Percentiles rank a stretch among this genome's conserved stretches.
phyloP scores from a whole-genome alignment of 2,797 vertebrate genomes.

The Betta splendens region DNA sequence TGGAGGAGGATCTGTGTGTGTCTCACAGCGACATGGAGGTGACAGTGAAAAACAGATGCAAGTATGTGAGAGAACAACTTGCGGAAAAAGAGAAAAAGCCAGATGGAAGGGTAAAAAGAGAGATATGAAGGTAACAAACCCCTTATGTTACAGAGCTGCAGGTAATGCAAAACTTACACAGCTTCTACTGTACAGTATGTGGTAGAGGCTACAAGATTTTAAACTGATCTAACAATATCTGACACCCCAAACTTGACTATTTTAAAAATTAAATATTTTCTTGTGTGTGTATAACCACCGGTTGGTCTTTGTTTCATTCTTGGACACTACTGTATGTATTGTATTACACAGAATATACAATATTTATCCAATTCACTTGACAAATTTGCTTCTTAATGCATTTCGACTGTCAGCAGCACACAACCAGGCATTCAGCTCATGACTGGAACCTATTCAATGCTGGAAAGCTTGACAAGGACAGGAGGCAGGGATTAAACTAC shows the following conservation, averaged over 20 bases:
- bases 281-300: too few relatives aligned
- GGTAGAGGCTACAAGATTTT: too few relatives aligned
- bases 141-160: not conserved
- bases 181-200: not conserved
- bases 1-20: conserved; percentile 21
- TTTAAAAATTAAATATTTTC: too few relatives aligned
- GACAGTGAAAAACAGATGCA: conserved; percentile 53
- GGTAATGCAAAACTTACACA: not conserved
- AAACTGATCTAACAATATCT: too few relatives aligned
- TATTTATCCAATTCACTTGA: too few relatives aligned
- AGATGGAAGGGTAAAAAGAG: conserved; percentile 7
- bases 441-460: not conserved
- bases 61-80: conserved; percentile 36
- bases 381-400: too few relatives aligned
- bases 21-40: conserved; percentile 40
- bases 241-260: not conserved
- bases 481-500: too few relatives aligned
- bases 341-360: too few relatives aligned
- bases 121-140: conserved; percentile 8
- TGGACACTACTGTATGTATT: too few relatives aligned
- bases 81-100: conserved; percentile 21
- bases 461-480: too few relatives aligned
- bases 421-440: too few relatives aligned
- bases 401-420: not conserved
- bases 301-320: too few relatives aligned